These are phyloP conservation scores for Trochalopteron elliotii DNA, from an alignment of 2,113 vertebrate species.

Conservation along the genomic window DNA sequence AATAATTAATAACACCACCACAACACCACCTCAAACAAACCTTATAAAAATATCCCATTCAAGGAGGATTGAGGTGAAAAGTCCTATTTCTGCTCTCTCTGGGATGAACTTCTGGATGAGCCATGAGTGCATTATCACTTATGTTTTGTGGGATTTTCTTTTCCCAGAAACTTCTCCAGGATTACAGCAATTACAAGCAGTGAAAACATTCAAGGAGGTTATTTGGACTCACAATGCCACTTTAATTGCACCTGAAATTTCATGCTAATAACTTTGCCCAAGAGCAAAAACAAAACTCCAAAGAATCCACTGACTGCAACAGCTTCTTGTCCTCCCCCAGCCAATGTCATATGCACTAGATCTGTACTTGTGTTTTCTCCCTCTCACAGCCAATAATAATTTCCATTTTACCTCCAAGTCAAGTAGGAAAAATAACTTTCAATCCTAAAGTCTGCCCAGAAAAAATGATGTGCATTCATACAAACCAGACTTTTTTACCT, in stretches of 20 bases:
- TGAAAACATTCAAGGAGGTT: background rate
- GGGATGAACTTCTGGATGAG: background rate
- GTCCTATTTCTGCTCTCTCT: background rate
- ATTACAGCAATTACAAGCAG: background rate
- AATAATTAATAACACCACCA: background rate
- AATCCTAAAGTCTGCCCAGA: conserved; percentile 45
- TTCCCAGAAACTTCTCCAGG: background rate
- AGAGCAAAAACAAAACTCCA: background rate
- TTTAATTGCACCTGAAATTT: background rate
- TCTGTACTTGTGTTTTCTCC: background rate
- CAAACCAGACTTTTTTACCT: background rate
- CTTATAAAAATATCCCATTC: background rate
- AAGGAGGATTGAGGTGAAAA: background rate
- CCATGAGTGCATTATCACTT: background rate
- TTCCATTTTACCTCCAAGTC: conserved; percentile 50
- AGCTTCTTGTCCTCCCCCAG: background rate
- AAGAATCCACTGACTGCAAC: background rate
- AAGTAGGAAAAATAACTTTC: conserved; percentile 41
- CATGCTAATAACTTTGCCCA: background rate
- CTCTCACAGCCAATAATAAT: conserved; percentile 38
- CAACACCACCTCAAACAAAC: background rate
- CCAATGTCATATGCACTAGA: background rate
- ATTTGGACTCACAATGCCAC: background rate
- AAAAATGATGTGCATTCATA: conserved; percentile 18
- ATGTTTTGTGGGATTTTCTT: rapidly evolving